Evolutionary conservation across 2,797 vertebrate species (phyloP).

Genomic region (Gambelia wislizenii): DNA sequence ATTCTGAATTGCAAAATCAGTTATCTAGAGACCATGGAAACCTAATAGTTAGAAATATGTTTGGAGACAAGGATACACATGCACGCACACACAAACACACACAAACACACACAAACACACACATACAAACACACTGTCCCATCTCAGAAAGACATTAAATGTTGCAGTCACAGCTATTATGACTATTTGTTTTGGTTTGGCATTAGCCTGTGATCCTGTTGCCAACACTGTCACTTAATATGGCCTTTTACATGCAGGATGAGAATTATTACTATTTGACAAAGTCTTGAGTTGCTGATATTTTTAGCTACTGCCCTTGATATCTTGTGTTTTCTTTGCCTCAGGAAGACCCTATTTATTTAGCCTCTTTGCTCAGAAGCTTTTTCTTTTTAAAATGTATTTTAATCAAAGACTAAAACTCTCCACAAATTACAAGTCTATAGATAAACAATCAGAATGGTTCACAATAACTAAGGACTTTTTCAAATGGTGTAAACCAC

Average conservation of each 20-base stretch:
- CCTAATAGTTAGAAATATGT: constrained; percentile 24
- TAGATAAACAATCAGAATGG: too few relatives aligned
- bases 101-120: too few relatives aligned
- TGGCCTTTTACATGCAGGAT: constrained; percentile 17
- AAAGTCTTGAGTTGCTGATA: constrained; percentile 17
- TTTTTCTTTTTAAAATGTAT: too few relatives aligned
- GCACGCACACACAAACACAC: too few relatives aligned
- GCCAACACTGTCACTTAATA: constrained; percentile 22
- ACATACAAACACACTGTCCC: too few relatives aligned
- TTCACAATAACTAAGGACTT: too few relatives aligned
- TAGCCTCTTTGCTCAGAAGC: neutral
- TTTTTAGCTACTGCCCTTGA: constrained; percentile 30
- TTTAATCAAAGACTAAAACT: too few relatives aligned
- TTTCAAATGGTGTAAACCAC: too few relatives aligned
- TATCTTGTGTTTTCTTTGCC: constrained; percentile 15
- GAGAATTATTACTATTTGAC: constrained; percentile 35
- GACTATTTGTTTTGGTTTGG: constrained; percentile 35
- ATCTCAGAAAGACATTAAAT: constrained; percentile 18
- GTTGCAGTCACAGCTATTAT: constrained; percentile 22
- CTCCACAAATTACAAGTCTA: too few relatives aligned
- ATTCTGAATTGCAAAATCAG: constrained; percentile 48
- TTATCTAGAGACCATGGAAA: constrained; percentile 42
- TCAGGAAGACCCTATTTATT: neutral
- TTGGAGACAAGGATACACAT: neutral
- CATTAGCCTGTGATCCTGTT: constrained; percentile 13